Percentiles rank a stretch among this genome's conserved stretches.
These are phyloP conservation scores for Orchestia grillus DNA, from an alignment of 1,140 invertebrate genomes.

Conservation along the genomic window DNA sequence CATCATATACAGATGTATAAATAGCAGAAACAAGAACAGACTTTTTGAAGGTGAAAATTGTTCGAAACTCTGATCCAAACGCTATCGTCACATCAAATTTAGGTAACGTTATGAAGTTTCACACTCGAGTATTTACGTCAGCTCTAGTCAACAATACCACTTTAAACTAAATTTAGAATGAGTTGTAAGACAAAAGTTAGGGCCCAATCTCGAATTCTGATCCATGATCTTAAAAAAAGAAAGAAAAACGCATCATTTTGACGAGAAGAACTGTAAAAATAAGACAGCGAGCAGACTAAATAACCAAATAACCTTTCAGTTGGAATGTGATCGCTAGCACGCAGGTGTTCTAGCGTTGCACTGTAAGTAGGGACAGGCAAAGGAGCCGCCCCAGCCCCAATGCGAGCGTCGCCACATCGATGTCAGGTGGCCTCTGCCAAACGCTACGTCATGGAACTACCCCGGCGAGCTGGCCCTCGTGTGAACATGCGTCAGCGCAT, in stretches of 20 bases:
- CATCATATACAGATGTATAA: not conserved
- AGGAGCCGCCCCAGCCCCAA: not conserved
- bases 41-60: not conserved
- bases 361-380: not conserved
- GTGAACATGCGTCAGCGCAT: not conserved
- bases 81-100: not conserved
- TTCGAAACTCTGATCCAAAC: not conserved
- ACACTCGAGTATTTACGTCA: not conserved
- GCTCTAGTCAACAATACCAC: too few relatives aligned
- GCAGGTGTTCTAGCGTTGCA: not conserved
- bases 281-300: not conserved
- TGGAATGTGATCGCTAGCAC: not conserved
- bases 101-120: not conserved
- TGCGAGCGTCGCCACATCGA: not conserved
- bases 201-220: not conserved
- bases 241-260: not conserved
- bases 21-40: not conserved
- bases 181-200: not conserved
- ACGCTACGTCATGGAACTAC: not conserved
- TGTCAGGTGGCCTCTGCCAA: not conserved
- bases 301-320: not conserved
- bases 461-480: not conserved
- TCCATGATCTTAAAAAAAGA: not conserved
- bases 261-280: not conserved
- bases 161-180: not conserved